Base-by-base conservation (phyloP, 2,888 invertebrate genomes). In the Drosophila nr. fundita region DNA sequence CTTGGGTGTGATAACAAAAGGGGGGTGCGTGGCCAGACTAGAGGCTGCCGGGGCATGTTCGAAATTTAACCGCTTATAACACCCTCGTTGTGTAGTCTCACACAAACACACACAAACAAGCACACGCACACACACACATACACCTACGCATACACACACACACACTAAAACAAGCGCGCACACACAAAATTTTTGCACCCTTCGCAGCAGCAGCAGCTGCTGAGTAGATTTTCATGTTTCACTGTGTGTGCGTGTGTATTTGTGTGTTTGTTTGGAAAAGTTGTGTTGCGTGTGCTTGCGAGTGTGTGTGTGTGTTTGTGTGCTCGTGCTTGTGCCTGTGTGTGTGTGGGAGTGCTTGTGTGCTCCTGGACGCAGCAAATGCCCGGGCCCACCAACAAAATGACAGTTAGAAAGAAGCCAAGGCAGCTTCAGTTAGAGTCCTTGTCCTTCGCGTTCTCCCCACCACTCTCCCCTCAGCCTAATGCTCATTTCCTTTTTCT, bases 51-150 rank as follows among this genome's bases (percentile, higher is more conserved):
- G 72, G 36, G 73, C 67, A 81, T 78, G 75, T 69, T 68, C 67
- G 73, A 78, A 87, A 87, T 85, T 83, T 83, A 87, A 89, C 87
- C 86, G 86, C 89, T 89, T 87, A 89, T 89, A 83, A 75, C 89
- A 87, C 89, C 87, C 83, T 73, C 78, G 73, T 61, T 55, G 36
- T 54, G 53, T 58, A 62, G 34, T 45, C 78, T 52, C 65, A 50
- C 70, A 59, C 67, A 65, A 53, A 58, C 59, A 18, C 57, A 32
- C 36, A 36, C 29, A 53, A 57, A 66, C 54, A 58, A 52, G 54
- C 24, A 30, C 24, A n/a, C n/a, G n/a, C 10, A 49, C 29, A 30
- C 30, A 40, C 45, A 27, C 45, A 62, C 42, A 52, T 2, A 21
- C 4, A 52, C 21, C 21, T 21, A 40, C 40, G 38, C 34, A 24